phyloP scores from a whole-genome alignment of 2,797 vertebrate species.

The Rousettus madagascariensis region DNA sequence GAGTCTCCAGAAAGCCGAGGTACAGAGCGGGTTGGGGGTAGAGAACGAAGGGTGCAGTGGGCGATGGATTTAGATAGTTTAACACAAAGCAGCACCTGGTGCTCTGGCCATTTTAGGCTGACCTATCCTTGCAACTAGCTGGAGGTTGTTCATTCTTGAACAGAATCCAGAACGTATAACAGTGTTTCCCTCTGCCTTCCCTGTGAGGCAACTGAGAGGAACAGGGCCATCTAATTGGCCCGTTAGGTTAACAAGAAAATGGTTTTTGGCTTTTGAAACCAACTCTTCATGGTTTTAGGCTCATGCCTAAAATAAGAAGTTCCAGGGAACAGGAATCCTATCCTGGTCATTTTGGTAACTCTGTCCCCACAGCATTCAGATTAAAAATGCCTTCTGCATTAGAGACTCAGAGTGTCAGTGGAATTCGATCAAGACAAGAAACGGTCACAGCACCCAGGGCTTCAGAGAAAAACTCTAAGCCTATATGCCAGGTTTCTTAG shows the following conservation, averaged over 20 bases:
- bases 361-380: not conserved
- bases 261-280: conserved; percentile 21
- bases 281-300: not conserved
- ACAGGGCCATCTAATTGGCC: not conserved
- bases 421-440: conserved; percentile 43
- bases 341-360: not conserved
- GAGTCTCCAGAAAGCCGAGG: not conserved
- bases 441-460: not conserved
- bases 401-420: not conserved
- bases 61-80: not conserved
- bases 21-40: not conserved
- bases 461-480: not conserved
- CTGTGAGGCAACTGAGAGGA: not conserved
- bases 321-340: not conserved
- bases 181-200: not conserved
- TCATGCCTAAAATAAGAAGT: not conserved
- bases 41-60: not conserved
- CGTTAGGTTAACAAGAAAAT: not conserved
- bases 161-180: not conserved
- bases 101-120: not conserved
- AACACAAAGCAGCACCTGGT: not conserved
- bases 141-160: not conserved
- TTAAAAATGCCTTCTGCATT: not conserved
- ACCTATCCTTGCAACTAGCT: not conserved
- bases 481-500: conserved; percentile 53